Evolutionary conservation across 2,888 invertebrate genomes (phyloP).

Genomic region (Agrochola circellaris): DNA sequence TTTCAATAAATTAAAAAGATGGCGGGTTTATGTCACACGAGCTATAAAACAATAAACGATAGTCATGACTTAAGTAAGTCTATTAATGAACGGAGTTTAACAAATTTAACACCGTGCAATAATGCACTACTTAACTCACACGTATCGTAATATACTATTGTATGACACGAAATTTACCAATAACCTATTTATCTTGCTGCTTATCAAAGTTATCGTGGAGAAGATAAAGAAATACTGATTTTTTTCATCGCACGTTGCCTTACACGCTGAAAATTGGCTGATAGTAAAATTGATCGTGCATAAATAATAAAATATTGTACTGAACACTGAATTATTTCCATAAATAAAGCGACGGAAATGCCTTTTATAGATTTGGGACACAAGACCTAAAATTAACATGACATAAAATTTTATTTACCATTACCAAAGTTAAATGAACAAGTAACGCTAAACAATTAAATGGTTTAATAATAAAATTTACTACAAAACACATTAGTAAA

Average conservation of each 20-base stretch:
- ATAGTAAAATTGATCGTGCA: constrained; percentile 13
- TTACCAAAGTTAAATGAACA: not conserved
- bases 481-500: not conserved
- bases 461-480: not conserved
- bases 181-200: constrained; percentile 11
- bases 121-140: not conserved
- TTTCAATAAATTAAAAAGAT: not conserved
- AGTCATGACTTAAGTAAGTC: not conserved
- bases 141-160: not conserved
- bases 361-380: not conserved
- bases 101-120: no score
- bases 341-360: not conserved
- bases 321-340: not conserved
- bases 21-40: not conserved
- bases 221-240: constrained; percentile 21
- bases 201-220: constrained; percentile 17
- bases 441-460: not conserved
- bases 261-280: not conserved
- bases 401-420: not conserved
- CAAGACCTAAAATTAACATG: not conserved
- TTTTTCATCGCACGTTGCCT: constrained; percentile 19
- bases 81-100: no score
- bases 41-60: not conserved
- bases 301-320: not conserved
- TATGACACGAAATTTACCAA: not conserved